Evolutionary conservation across 2,797 vertebrate species (phyloP).

Genomic region (Margarornis squamiger): DNA sequence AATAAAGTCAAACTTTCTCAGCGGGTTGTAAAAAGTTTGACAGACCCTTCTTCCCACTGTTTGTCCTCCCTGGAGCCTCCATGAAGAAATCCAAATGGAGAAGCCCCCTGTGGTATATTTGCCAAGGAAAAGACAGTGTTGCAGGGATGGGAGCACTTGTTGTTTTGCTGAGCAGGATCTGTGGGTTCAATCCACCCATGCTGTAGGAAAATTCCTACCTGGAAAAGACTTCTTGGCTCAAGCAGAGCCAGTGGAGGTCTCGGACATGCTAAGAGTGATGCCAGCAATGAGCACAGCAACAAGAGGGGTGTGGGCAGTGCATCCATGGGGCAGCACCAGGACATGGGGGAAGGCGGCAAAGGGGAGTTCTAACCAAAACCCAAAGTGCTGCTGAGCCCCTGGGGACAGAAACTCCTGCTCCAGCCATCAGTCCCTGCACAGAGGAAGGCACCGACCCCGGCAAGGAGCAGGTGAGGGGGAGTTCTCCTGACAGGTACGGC

Average conservation of each 20-base stretch:
- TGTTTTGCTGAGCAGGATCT: background rate
- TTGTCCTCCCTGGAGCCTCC: background rate
- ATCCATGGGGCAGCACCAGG: background rate
- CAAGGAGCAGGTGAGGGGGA: background rate
- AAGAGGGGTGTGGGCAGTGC: rapidly evolving
- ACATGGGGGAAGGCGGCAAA: background rate
- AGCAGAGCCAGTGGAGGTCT: background rate
- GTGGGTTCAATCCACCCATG: rapidly evolving
- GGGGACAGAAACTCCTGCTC: background rate
- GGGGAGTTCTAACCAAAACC: background rate
- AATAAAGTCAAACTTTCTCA: background rate
- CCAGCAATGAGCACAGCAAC: rapidly evolving
- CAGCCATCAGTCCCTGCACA: rapidly evolving
- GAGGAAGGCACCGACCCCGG: rapidly evolving
- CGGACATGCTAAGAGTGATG: rapidly evolving
- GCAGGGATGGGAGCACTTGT: background rate
- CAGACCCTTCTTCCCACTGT: background rate
- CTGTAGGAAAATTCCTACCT: background rate
- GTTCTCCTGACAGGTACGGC: background rate
- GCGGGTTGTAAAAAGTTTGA: background rate
- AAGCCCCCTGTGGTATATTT: background rate
- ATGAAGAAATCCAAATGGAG: background rate
- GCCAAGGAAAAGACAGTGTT: rapidly evolving
- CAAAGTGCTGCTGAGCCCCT: background rate
- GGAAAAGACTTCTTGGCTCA: rapidly evolving